Conservation (phyloP, 2,797 vertebrate species). For the Malurus splendens region DNA sequence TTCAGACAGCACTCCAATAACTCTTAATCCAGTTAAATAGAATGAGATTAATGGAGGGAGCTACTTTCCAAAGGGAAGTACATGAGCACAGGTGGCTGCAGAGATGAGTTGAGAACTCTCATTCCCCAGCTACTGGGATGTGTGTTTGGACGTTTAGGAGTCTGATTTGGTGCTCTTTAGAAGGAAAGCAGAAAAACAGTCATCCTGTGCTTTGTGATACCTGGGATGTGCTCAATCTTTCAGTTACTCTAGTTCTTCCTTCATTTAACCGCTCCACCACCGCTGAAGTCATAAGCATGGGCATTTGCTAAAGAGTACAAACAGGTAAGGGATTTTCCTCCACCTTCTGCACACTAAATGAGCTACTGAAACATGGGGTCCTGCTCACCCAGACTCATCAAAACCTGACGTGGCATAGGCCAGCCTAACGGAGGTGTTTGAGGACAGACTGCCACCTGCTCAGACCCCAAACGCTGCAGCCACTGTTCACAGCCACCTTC, state of each 20-base stretch:
- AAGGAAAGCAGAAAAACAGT: background rate
- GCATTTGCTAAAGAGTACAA: background rate
- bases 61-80: background rate
- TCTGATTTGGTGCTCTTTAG: background rate
- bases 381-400: background rate
- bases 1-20: background rate
- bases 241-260: background rate
- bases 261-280: background rate
- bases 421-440: background rate
- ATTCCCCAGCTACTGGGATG: background rate
- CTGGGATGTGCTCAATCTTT: background rate
- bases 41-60: background rate
- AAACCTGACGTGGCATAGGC: background rate
- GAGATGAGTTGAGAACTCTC: background rate
- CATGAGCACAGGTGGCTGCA: rapidly evolving
- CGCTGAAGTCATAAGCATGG: background rate
- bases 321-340: background rate
- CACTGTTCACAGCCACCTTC: background rate
- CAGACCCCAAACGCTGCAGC: rapidly evolving
- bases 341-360: background rate
- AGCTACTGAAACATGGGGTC: background rate
- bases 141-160: background rate
- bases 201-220: background rate
- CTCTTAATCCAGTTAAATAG: background rate
- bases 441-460: background rate